A percentile compares a stretch with the other conserved stretches of the same genome.
These are phyloP conservation scores for Mustela lutreola DNA, from an alignment of 2,113 vertebrate species.

Conservation along the genomic window DNA sequence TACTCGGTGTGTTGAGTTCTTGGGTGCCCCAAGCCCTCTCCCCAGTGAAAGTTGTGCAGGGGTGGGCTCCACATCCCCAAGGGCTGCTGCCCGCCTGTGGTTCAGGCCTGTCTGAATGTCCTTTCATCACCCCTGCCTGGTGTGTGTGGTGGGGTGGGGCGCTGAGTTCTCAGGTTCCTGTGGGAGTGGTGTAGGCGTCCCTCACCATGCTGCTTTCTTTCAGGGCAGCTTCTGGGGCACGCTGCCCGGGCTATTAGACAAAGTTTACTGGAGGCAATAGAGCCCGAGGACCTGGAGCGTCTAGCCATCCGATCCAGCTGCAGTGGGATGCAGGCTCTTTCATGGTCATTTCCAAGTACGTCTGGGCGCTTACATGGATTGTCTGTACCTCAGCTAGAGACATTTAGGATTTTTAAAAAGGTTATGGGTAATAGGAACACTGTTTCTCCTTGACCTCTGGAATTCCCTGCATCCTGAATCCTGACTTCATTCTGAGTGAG, in stretches of 20 bases:
- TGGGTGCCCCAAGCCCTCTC: no score
- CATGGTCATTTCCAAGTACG: background rate
- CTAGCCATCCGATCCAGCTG: background rate
- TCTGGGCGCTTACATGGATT: background rate
- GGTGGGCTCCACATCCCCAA: background rate
- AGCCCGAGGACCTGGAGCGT: background rate
- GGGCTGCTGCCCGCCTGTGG: background rate
- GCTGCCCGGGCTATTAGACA: background rate
- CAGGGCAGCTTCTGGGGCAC: background rate
- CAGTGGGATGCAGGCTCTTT: background rate
- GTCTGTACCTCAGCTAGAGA: background rate
- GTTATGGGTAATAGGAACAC: fast-evolving
- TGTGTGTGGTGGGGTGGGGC: background rate
- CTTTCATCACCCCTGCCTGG: background rate
- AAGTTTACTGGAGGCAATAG: background rate
- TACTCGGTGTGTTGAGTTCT: fast-evolving
- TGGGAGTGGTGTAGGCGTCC: fast-evolving
- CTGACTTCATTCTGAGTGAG: background rate
- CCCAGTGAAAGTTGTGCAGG: background rate
- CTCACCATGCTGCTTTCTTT: background rate
- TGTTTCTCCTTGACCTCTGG: background rate
- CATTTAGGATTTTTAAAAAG: background rate
- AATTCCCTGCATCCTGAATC: background rate
- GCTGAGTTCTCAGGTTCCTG: background rate
- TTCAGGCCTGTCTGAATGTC: background rate